A percentile compares a stretch with the other conserved stretches of the same genome.
Conservation (phyloP, 2,113 vertebrate species). For the Takifugu flavidus region DNA sequence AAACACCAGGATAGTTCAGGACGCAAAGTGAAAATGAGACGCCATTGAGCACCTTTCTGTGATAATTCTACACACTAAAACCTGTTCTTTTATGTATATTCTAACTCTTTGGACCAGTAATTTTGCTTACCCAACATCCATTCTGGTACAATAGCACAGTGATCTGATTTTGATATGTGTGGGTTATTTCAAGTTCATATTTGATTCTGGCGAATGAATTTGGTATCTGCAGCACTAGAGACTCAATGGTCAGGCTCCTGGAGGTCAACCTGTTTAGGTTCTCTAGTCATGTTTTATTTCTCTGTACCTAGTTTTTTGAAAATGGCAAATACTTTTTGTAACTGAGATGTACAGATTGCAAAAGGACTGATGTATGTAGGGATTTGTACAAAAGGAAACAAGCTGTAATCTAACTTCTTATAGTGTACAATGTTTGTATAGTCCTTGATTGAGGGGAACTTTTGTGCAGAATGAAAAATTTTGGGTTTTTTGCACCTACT, state of each 20-base stretch:
- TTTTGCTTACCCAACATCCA: slow-evolving; percentile 24
- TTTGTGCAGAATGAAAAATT: slow-evolving; percentile 42
- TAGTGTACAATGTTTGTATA: slow-evolving; percentile 65
- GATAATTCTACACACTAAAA: slow-evolving; percentile 13
- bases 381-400: slow-evolving; percentile 59
- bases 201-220: slow-evolving; percentile 38
- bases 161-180: slow-evolving; percentile 32
- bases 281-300: slow-evolving; percentile 37
- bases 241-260: slow-evolving; percentile 7
- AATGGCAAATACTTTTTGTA: slow-evolving; percentile 81
- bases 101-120: slow-evolving; percentile 19
- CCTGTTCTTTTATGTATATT: slow-evolving; percentile 29
- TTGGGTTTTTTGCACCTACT: slow-evolving; percentile 22
- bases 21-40: slow-evolving; percentile 95
- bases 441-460: slow-evolving; percentile 48
- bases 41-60: slow-evolving; percentile 79
- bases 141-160: slow-evolving; percentile 23
- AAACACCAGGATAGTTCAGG: slow-evolving; percentile 75
- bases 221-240: slow-evolving; percentile 6
- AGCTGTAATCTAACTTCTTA: slow-evolving; percentile 63
- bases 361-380: slow-evolving; percentile 72
- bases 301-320: slow-evolving; percentile 47
- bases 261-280: slow-evolving; percentile 21
- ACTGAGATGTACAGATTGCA: slow-evolving; percentile 81
- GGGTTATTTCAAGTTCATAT: slow-evolving; percentile 38